phyloP scores from a whole-genome alignment of 2,113 vertebrate species.

The Columbina picui region DNA sequence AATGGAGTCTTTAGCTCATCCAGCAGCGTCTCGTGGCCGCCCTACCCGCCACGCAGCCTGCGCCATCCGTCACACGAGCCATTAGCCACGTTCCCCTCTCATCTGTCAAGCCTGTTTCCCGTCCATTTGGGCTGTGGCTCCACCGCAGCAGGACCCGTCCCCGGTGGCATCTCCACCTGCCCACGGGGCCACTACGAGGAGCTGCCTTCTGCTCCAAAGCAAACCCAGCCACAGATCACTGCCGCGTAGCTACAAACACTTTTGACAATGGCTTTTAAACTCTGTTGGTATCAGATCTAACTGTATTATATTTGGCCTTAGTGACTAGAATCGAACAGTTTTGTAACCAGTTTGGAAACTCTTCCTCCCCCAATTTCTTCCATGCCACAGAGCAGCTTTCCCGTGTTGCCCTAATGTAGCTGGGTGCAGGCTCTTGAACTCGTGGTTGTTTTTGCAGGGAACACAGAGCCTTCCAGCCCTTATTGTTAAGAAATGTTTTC shows the following conservation, averaged over 20 bases:
- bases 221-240: not conserved
- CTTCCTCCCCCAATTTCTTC: not conserved
- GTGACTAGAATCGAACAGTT: not conserved
- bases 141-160: not conserved
- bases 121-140: not conserved
- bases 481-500: constrained; percentile 26
- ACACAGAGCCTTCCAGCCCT: not conserved
- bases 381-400: not conserved
- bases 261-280: not conserved
- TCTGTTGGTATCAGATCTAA: not conserved
- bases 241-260: not conserved
- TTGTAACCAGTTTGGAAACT: not conserved
- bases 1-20: not conserved
- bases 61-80: not conserved
- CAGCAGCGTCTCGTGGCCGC: rapidly evolving
- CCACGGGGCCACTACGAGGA: not conserved
- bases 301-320: not conserved
- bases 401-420: not conserved
- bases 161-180: not conserved
- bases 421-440: not conserved
- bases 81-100: not conserved
- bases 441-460: not conserved
- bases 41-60: not conserved
- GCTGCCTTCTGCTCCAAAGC: not conserved
- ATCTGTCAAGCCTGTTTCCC: not conserved